A percentile compares a stretch with the other conserved stretches of the same genome.
These are phyloP conservation scores for Brachionus rotundiformis DNA, from an alignment of 1,140 invertebrate species.

Conservation along the genomic window DNA sequence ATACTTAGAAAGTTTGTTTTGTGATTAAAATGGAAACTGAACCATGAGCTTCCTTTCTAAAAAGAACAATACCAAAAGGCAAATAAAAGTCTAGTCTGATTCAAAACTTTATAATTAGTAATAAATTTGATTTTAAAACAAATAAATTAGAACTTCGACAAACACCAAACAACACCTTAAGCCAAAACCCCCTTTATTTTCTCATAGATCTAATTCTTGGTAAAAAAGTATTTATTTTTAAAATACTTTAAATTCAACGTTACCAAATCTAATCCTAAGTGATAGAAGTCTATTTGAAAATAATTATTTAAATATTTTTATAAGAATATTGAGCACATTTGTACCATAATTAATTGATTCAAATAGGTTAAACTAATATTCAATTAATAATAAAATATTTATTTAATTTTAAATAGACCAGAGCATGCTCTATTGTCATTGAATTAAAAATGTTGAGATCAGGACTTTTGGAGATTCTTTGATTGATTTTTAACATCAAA, in stretches of 20 bases:
- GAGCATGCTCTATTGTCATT: background rate
- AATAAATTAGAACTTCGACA: background rate
- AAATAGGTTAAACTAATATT: conserved; percentile 17
- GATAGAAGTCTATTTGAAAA: no score
- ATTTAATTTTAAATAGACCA: background rate
- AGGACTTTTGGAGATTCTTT: no score
- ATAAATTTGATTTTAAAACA: background rate
- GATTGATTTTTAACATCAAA: no score
- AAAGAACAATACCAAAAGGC: background rate
- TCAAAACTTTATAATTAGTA: background rate
- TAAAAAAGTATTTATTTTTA: no score
- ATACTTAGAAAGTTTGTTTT: background rate
- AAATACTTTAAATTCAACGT: no score
- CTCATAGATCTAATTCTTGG: no score
- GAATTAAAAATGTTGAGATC: background rate
- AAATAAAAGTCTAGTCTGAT: background rate
- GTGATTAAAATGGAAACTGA: background rate
- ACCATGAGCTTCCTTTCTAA: background rate
- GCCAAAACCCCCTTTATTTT: background rate
- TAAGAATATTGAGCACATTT: background rate
- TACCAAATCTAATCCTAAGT: no score
- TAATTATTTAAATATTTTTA: conserved; percentile 3
- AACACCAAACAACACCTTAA: background rate
- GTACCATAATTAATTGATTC: background rate
- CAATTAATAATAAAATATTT: background rate